These are phyloP conservation scores for Hippopotamyrus pictus DNA, from an alignment of 2,797 vertebrate species.

Conservation along the genomic window DNA sequence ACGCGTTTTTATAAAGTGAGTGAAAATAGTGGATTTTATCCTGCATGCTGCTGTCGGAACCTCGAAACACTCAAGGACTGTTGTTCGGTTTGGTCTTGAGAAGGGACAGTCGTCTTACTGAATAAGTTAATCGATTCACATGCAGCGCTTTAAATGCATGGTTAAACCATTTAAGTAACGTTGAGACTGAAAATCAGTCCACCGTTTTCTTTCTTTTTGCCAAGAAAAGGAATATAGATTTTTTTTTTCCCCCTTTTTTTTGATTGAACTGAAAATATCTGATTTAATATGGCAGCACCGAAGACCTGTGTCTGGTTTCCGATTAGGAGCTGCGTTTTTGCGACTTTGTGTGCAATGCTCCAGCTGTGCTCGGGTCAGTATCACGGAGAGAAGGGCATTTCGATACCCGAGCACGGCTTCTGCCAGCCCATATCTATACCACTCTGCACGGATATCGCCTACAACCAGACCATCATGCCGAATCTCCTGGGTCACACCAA, in stretches of 20 bases:
- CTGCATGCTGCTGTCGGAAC: background rate
- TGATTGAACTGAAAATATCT: background rate
- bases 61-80: background rate
- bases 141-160: background rate
- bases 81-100: background rate
- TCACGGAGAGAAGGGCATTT: conserved; percentile 79
- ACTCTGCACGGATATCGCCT: conserved; percentile 87
- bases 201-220: background rate
- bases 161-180: background rate
- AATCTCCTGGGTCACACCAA: conserved; percentile 90
- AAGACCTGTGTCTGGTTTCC: background rate
- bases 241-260: background rate
- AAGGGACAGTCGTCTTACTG: background rate
- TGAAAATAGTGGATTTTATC: background rate
- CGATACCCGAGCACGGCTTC: conserved; percentile 86
- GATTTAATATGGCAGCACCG: conserved; percentile 5
- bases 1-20: background rate
- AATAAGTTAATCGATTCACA: background rate
- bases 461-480: conserved; percentile 94
- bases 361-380: conserved; percentile 51
- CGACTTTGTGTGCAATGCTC: conserved; percentile 47
- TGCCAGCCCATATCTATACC: conserved; percentile 95
- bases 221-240: background rate
- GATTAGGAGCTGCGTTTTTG: background rate
- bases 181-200: background rate